phyloP scores from a whole-genome alignment of 2,888 invertebrate species.

The Hyles lineata region DNA sequence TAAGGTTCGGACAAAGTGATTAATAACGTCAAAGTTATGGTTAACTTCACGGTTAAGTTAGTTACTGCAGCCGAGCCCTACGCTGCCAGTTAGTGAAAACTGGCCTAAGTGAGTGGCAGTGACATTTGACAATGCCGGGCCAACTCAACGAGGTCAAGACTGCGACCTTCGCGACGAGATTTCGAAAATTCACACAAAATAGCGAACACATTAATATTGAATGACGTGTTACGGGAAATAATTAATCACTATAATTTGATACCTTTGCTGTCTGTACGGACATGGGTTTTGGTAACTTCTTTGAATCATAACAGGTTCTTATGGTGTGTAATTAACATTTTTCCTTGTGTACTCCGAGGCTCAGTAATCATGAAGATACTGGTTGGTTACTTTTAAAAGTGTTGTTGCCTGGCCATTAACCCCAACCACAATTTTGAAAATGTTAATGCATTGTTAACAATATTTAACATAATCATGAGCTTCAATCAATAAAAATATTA shows the following conservation, averaged over 20 bases:
- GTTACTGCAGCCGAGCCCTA: too few species aligned
- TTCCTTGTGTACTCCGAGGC: neutral
- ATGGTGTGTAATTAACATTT: neutral
- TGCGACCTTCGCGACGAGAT: constrained; percentile 12
- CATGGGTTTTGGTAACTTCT: neutral
- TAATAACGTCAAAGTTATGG: too few species aligned
- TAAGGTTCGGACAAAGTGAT: too few species aligned
- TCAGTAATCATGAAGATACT: neutral
- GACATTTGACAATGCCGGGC: constrained; percentile 26
- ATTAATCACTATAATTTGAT: neutral
- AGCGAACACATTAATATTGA: neutral
- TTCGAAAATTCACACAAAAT: neutral
- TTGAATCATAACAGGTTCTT: neutral
- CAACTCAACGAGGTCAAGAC: constrained; percentile 27
- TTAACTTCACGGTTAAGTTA: too few species aligned
- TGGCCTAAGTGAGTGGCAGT: neutral
- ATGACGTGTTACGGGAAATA: constrained; percentile 4
- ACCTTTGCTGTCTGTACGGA: neutral
- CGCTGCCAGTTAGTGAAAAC: neutral
- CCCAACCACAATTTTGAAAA: too few species aligned
- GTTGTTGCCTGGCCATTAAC: too few species aligned
- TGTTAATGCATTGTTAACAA: too few species aligned
- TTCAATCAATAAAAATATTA: too few species aligned
- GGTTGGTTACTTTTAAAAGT: too few species aligned
- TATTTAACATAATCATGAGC: too few species aligned